Percentiles rank a stretch among this genome's conserved stretches.
Evolutionary conservation across 1,140 invertebrate genomes (phyloP).

Genomic region (Hyposmocoma kahamanoa): DNA sequence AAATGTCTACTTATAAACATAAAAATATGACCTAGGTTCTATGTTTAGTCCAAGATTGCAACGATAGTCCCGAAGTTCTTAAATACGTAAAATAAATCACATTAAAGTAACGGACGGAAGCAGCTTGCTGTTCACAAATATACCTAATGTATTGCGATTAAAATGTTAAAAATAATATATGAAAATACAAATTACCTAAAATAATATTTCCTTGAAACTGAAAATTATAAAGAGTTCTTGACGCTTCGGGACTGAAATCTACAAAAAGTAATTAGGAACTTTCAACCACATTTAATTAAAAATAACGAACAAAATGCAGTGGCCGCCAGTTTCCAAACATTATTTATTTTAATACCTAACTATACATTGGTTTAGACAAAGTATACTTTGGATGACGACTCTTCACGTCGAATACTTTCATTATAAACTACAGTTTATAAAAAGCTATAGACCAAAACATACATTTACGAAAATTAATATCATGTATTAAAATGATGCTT

Average conservation of each 20-base stretch:
- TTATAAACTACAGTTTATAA: too few relatives aligned
- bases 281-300: slow-evolving; percentile 45
- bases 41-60: too few relatives aligned
- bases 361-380: slow-evolving; percentile 16
- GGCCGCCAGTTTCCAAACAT: slow-evolving; percentile 30
- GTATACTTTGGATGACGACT: slow-evolving; percentile 18
- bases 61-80: too few relatives aligned
- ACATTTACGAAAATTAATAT: not conserved
- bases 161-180: not conserved
- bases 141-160: too few relatives aligned
- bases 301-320: slow-evolving; percentile 27
- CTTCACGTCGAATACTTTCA: not conserved
- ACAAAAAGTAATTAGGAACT: slow-evolving; percentile 47
- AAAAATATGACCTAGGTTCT: too few relatives aligned
- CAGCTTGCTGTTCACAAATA: not conserved
- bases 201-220: slow-evolving; percentile 8
- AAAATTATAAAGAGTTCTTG: not conserved
- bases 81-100: not conserved
- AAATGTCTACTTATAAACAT: not conserved
- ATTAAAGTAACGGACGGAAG: slow-evolving; percentile 29
- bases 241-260: slow-evolving; percentile 9
- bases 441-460: not conserved
- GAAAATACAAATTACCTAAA: slow-evolving; percentile 10
- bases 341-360: slow-evolving; percentile 6
- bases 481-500: not conserved